Conservation (phyloP, 2,888 invertebrate genomes). For the Auanema sp. region DNA sequence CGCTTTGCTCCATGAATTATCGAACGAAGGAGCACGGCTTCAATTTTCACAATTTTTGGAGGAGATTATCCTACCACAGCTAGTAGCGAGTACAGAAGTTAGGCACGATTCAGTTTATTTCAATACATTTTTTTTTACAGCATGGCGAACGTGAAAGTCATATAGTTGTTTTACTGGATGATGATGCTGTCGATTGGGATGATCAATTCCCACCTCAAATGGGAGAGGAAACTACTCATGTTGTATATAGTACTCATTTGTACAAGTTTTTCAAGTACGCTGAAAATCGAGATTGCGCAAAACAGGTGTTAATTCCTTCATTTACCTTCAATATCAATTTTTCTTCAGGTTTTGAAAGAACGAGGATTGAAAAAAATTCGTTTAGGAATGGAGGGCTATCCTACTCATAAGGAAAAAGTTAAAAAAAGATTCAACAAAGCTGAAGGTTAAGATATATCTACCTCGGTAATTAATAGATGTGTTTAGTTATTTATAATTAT, state of each 20-base stretch:
- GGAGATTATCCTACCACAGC: slow-evolving; percentile 87
- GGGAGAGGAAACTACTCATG: slow-evolving; percentile 93
- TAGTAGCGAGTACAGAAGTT: slow-evolving; percentile 77
- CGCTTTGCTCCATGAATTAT: slow-evolving; percentile 92
- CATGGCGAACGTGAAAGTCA: slow-evolving; percentile 96
- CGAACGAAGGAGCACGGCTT: slow-evolving; percentile 96
- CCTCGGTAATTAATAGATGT: not conserved
- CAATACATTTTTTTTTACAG: slow-evolving; percentile 65
- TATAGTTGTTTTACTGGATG: slow-evolving; percentile 90
- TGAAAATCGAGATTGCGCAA: slow-evolving; percentile 97
- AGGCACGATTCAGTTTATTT: not conserved
- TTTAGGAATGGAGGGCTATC: slow-evolving; percentile 95
- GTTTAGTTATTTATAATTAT: slow-evolving; percentile 92
- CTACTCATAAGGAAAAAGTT: slow-evolving; percentile 98
- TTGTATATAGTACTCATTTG: slow-evolving; percentile 67
- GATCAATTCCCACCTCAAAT: slow-evolving; percentile 98
- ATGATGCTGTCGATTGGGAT: slow-evolving; percentile 96
- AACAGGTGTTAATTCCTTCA: slow-evolving; percentile 70
- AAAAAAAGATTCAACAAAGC: slow-evolving; percentile 90
- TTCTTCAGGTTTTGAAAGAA: slow-evolving; percentile 84
- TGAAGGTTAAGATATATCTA: slow-evolving; percentile 69
- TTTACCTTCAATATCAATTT: slow-evolving; percentile 23
- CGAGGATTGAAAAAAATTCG: slow-evolving; percentile 96
- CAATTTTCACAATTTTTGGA: slow-evolving; percentile 96
- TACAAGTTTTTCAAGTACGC: slow-evolving; percentile 84